Percentiles rank a stretch among this genome's conserved stretches.
Evolutionary conservation across 2,888 invertebrate genomes (phyloP).

Genomic region (Aphidius colemani): DNA sequence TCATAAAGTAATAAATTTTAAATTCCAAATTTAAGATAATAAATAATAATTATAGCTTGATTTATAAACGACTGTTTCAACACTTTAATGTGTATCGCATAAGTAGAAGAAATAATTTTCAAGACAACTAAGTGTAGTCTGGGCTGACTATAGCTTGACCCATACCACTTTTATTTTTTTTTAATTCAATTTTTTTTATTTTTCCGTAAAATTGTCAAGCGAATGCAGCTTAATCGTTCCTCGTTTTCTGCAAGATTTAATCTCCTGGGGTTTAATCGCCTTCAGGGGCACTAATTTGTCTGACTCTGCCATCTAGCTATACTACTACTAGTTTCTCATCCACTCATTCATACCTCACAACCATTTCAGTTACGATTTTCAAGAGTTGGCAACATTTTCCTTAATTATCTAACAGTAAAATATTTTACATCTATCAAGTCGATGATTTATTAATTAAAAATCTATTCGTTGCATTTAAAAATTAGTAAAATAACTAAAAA

Average conservation of each 20-base stretch:
- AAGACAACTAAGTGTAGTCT: background rate
- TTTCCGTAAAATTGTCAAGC: slow-evolving; percentile 33
- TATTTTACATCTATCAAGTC: too few species aligned
- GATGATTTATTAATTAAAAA: background rate
- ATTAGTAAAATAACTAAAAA: background rate
- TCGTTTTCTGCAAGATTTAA: slow-evolving; percentile 51
- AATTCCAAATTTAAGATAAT: too few species aligned
- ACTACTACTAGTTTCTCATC: slow-evolving; percentile 15
- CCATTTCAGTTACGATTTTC: slow-evolving; percentile 17
- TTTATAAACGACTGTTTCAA: too few species aligned
- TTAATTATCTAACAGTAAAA: slow-evolving; percentile 30
- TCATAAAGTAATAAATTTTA: too few species aligned
- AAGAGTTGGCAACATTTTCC: slow-evolving; percentile 30
- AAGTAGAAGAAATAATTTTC: too few species aligned
- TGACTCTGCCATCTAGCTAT: slow-evolving; percentile 30
- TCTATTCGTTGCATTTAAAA: slow-evolving; percentile 21
- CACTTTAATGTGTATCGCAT: too few species aligned
- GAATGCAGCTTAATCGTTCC: slow-evolving; percentile 46
- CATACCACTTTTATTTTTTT: background rate
- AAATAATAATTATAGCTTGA: too few species aligned
- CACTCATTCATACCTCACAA: background rate
- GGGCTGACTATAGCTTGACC: slow-evolving; percentile 4
- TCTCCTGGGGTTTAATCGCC: slow-evolving; percentile 48
- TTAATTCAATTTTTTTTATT: background rate
- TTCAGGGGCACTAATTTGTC: slow-evolving; percentile 47